Percentiles rank a stretch among this genome's conserved stretches.
These are phyloP conservation scores for Omphaloscelis lunosa DNA, from an alignment of 2,888 invertebrate species.

Conservation along the genomic window DNA sequence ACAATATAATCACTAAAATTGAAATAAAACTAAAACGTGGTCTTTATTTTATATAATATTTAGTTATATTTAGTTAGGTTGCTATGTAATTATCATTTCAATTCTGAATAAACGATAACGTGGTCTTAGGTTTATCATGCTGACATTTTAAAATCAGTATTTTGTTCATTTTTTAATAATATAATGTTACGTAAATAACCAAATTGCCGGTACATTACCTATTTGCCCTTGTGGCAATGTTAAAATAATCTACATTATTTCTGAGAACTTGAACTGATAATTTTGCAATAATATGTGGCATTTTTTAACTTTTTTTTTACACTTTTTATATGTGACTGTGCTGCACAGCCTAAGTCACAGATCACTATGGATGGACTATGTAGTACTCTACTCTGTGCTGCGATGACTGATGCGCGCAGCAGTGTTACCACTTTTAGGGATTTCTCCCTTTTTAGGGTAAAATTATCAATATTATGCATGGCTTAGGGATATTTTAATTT, in stretches of 20 bases:
- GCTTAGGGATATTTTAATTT: too few relatives aligned
- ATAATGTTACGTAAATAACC: slow-evolving; percentile 81
- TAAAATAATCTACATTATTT: slow-evolving; percentile 78
- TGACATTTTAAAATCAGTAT: background rate
- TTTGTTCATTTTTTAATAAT: background rate
- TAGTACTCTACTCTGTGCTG: too few relatives aligned
- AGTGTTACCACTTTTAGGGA: too few relatives aligned
- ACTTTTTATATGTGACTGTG: too few relatives aligned
- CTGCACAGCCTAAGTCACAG: too few relatives aligned
- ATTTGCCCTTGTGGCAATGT: slow-evolving; percentile 76
- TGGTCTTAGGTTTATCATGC: background rate
- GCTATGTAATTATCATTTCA: background rate
- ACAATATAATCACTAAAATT: background rate
- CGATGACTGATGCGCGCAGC: too few relatives aligned
- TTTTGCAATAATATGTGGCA: slow-evolving; percentile 82
- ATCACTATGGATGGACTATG: too few relatives aligned
- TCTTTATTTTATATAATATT: background rate
- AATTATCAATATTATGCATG: too few relatives aligned
- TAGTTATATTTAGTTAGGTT: background rate
- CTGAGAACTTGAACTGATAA: slow-evolving; percentile 80
- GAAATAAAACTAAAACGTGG: background rate
- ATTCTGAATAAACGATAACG: background rate
- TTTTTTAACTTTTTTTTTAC: slow-evolving; percentile 17
- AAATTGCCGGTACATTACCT: slow-evolving; percentile 81
- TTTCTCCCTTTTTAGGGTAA: too few relatives aligned